phyloP scores from a whole-genome alignment of 2,888 invertebrate genomes.

The Apotomis betuletana region DNA sequence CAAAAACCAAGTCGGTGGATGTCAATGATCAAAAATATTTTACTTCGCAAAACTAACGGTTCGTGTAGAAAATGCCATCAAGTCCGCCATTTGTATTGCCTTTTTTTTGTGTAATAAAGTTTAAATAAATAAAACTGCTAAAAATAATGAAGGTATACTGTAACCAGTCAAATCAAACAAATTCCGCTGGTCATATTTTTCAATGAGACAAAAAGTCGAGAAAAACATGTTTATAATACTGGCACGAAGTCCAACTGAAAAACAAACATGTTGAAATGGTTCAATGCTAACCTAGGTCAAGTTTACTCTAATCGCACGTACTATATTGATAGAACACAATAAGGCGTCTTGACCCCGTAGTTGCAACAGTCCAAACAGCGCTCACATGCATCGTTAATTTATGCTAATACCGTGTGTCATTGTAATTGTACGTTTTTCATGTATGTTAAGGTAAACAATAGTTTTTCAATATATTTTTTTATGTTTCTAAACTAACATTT shows the following conservation, averaged over 20 bases:
- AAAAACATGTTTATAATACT: neutral
- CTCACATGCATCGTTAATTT: conserved; percentile 15
- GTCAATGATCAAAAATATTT: too few relatives aligned
- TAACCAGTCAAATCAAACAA: too few relatives aligned
- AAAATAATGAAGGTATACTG: too few relatives aligned
- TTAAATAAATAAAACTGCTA: too few relatives aligned
- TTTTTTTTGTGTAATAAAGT: too few relatives aligned
- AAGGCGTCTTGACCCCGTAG: conserved; percentile 16
- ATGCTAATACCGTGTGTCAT: conserved; percentile 22
- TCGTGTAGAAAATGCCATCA: too few relatives aligned
- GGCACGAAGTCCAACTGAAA: neutral
- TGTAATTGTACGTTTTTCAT: conserved; percentile 11
- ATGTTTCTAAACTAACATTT: neutral
- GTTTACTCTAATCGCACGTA: conserved; percentile 32
- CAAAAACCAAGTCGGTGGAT: too few relatives aligned
- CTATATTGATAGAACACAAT: conserved; percentile 23
- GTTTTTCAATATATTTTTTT: neutral
- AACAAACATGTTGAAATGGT: conserved; percentile 20
- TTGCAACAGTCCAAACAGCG: conserved; percentile 27
- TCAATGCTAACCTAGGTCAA: conserved; percentile 29
- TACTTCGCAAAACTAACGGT: too few relatives aligned
- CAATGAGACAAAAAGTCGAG: neutral
- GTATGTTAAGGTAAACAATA: conserved; percentile 1
- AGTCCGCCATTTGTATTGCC: too few relatives aligned
- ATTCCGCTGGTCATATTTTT: too few relatives aligned